phyloP scores from a whole-genome alignment of 2,888 invertebrate species.

The Baronia brevicornis region DNA sequence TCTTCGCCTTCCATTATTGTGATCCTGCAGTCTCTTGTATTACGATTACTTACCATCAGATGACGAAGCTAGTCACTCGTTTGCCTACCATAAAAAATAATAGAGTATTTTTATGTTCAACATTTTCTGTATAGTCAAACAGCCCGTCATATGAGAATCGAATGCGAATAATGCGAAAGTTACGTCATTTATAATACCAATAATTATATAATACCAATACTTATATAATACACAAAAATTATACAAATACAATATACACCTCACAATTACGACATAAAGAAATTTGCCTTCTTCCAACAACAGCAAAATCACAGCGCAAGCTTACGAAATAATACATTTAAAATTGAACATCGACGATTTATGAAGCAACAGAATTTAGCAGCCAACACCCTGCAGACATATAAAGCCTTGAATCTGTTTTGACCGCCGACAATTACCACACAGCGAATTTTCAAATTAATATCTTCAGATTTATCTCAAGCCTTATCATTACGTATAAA shows the following conservation, averaged over 20 bases:
- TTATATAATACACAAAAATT: constrained; percentile 18
- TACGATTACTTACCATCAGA: too few relatives aligned
- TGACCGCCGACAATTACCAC: constrained; percentile 47
- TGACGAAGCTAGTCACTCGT: too few relatives aligned
- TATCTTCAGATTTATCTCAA: constrained; percentile 1
- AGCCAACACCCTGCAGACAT: constrained; percentile 75
- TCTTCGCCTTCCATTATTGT: too few relatives aligned
- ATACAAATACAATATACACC: constrained; percentile 26
- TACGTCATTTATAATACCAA: too few relatives aligned
- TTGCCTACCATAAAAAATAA: too few relatives aligned
- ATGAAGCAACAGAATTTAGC: constrained; percentile 41
- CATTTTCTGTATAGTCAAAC: too few relatives aligned
- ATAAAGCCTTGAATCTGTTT: constrained; percentile 53
- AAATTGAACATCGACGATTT: constrained; percentile 21
- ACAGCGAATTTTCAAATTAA: constrained; percentile 41
- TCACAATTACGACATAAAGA: constrained; percentile 30
- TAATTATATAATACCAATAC: constrained; percentile 11
- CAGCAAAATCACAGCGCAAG: constrained; percentile 55
- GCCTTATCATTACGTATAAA: too few relatives aligned
- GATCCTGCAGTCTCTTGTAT: too few relatives aligned
- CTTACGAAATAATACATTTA: constrained; percentile 44
- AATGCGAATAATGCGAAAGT: constrained; percentile 15
- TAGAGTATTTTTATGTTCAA: too few relatives aligned
- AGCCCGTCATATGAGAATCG: too few relatives aligned
- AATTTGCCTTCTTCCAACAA: constrained; percentile 31